phyloP scores from a whole-genome alignment of 1,140 invertebrate genomes.

The Eupeodes corollae region DNA sequence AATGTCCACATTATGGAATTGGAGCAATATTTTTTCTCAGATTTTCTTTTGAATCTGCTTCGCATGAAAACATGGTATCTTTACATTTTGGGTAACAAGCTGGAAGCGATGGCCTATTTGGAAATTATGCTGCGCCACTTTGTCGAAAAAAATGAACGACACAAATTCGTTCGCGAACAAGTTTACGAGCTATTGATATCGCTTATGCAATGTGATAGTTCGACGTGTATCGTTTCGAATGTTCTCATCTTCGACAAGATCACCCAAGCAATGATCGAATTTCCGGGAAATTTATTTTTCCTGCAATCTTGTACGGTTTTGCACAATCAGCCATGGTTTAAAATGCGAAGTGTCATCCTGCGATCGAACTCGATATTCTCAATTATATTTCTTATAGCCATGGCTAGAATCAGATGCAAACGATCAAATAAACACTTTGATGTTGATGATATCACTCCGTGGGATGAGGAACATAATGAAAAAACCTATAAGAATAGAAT shows the following conservation, averaged over 20 bases:
- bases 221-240: slow-evolving; percentile 13
- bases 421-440: neutral
- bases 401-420: slow-evolving; percentile 16
- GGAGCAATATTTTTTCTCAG: slow-evolving; percentile 39
- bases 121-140: slow-evolving; percentile 23
- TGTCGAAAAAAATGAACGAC: slow-evolving; percentile 9
- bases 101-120: slow-evolving; percentile 27
- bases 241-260: slow-evolving; percentile 26
- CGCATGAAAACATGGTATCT: slow-evolving; percentile 45
- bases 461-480: slow-evolving; percentile 3
- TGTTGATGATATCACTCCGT: neutral
- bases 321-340: slow-evolving; percentile 16
- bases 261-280: slow-evolving; percentile 35
- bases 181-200: slow-evolving; percentile 40
- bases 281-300: slow-evolving; percentile 46
- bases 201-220: slow-evolving; percentile 22
- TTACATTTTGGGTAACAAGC: slow-evolving; percentile 31
- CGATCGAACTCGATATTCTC: slow-evolving; percentile 16
- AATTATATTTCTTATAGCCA: slow-evolving; percentile 18
- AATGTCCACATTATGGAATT: slow-evolving; percentile 13
- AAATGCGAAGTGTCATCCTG: slow-evolving; percentile 13
- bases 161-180: slow-evolving; percentile 34
- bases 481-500: slow-evolving; percentile 21
- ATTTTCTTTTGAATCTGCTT: slow-evolving; percentile 42
- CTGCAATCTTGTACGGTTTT: slow-evolving; percentile 26